Conservation (phyloP, 2,797 vertebrate genomes). For the Octomys mimax region DNA sequence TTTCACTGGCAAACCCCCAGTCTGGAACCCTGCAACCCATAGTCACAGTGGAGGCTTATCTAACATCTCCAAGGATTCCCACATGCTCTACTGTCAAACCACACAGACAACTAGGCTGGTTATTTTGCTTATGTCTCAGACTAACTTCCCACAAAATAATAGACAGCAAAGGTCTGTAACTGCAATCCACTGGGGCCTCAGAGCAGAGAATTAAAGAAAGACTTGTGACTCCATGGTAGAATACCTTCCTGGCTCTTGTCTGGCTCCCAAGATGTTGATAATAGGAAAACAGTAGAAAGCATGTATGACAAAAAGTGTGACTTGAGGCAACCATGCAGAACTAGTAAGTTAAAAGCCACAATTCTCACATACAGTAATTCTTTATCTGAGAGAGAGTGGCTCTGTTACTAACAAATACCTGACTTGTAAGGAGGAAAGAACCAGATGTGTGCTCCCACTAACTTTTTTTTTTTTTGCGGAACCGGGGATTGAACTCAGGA, state of each 20-base stretch:
- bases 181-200: not conserved
- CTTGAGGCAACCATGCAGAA: not conserved
- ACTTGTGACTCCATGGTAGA: not conserved
- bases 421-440: not conserved
- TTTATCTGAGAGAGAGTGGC: not conserved
- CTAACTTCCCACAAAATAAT: not conserved
- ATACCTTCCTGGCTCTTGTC: not conserved
- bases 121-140: constrained; percentile 38
- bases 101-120: not conserved
- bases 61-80: not conserved
- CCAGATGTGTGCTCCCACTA: not conserved
- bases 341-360: constrained; percentile 25
- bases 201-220: not conserved
- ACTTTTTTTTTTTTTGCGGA: too few relatives aligned
- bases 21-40: not conserved
- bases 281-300: constrained; percentile 15
- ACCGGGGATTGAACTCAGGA: too few relatives aligned
- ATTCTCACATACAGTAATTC: not conserved
- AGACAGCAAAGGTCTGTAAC: constrained; percentile 34
- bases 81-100: not conserved
- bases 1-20: not conserved
- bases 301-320: constrained; percentile 16
- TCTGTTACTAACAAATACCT: not conserved
- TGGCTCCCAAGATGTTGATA: not conserved
- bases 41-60: not conserved